phyloP scores from a whole-genome alignment of 2,113 vertebrate species.

The Cochlearius cochlearius region DNA sequence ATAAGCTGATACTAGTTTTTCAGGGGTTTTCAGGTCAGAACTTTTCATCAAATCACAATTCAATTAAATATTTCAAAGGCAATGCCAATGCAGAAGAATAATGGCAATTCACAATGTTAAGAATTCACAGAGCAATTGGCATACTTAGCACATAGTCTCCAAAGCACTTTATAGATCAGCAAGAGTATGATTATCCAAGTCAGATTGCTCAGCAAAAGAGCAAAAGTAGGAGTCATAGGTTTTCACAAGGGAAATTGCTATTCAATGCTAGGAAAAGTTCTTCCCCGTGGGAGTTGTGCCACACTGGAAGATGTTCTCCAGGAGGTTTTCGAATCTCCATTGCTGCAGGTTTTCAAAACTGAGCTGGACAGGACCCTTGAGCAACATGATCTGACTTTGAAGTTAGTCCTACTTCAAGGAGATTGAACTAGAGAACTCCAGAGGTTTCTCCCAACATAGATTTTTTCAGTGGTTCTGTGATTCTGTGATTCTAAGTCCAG shows the following conservation, averaged over 20 bases:
- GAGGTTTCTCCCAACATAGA: neutral
- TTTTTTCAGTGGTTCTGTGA: neutral
- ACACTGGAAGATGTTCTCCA: neutral
- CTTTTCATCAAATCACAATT: neutral
- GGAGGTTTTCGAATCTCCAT: neutral
- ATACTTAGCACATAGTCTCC: neutral
- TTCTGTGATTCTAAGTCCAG: neutral
- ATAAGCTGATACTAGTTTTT: neutral
- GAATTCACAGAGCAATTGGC: neutral
- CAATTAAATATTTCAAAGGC: neutral
- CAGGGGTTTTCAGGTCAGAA: neutral
- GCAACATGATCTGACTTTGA: neutral
- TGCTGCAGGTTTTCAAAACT: neutral
- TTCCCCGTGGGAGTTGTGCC: neutral
- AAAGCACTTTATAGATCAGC: neutral
- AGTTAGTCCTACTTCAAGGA: neutral
- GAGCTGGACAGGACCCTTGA: neutral
- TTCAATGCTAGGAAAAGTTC: neutral
- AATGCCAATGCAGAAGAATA: neutral
- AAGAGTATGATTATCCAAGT: neutral
- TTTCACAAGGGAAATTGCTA: neutral
- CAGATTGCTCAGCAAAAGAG: neutral
- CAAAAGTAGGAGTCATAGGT: neutral
- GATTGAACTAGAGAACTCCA: neutral
- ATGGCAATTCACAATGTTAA: neutral